phyloP scores from a whole-genome alignment of 1,140 invertebrate genomes.

The Drosophila kikkawai region DNA sequence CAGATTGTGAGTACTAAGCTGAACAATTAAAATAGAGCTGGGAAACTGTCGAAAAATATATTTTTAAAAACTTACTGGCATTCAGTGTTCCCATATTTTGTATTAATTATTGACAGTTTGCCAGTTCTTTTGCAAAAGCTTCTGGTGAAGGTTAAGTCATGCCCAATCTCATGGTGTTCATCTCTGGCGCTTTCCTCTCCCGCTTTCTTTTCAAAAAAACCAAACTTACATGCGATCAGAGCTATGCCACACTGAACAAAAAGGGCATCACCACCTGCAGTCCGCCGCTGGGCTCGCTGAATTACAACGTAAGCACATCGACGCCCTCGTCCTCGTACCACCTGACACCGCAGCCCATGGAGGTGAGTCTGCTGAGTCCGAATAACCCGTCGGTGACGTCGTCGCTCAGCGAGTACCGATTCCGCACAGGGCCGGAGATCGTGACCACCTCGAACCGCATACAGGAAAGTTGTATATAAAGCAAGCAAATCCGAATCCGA shows the following conservation, averaged over 20 bases:
- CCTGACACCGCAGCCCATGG: constrained; percentile 83
- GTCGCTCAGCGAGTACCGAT: constrained; percentile 87
- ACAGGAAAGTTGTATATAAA: constrained; percentile 95
- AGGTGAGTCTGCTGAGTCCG: constrained; percentile 84
- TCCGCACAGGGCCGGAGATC: constrained; percentile 91
- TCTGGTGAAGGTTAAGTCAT: constrained; percentile 15
- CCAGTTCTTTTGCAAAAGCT: constrained; percentile 12
- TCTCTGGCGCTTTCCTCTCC: constrained; percentile 3
- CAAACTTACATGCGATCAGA: constrained; percentile 42
- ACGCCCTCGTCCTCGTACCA: constrained; percentile 82
- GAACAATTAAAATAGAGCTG: not conserved
- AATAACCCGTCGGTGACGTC: constrained; percentile 86
- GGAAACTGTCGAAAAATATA: not conserved
- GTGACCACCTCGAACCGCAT: constrained; percentile 93
- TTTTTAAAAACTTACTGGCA: not conserved
- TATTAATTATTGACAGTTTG: not conserved
- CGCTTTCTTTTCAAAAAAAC: constrained; percentile 19
- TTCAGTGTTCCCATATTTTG: not conserved
- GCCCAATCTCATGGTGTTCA: constrained; percentile 36
- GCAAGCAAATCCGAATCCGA: constrained; percentile 5
- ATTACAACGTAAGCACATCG: constrained; percentile 74
- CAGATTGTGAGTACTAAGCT: constrained; percentile 79
- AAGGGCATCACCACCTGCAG: constrained; percentile 84
- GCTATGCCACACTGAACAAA: constrained; percentile 84
- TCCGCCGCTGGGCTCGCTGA: constrained; percentile 70